Base-by-base conservation (phyloP, 2,888 invertebrate species). In the Cyrtodaria siliqua region DNA sequence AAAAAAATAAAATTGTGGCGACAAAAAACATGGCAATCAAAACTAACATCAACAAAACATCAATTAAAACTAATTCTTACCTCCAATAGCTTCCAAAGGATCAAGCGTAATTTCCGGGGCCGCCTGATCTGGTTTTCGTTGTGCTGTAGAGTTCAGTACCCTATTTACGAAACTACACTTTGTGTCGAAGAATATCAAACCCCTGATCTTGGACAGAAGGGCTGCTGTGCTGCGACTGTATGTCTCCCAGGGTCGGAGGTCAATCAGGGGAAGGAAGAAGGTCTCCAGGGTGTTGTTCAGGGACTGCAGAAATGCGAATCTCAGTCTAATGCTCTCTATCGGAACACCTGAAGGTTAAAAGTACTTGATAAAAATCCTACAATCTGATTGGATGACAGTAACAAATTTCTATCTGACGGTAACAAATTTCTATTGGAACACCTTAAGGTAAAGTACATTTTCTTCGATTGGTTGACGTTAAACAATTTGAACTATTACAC, bases 21-120 rank as follows among this genome's bases (percentile, higher is more conserved):
- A n/a, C n/a, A n/a, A n/a, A n/a, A n/a, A n/a, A n/a, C n/a, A n/a
- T n/a, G n/a, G n/a, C n/a, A n/a, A n/a, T n/a, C n/a, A n/a, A n/a
- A n/a, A n/a, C n/a, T n/a, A n/a, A n/a, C n/a, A n/a, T n/a, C n/a
- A n/a, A n/a, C n/a, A n/a, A n/a, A n/a, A n/a, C n/a, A n/a, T n/a
- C n/a, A n/a, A n/a, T n/a, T n/a, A n/a, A n/a, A n/a, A n/a, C n/a
- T n/a, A n/a, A n/a, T n/a, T n/a, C 56, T 52, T 18, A 91, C 91
- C 91, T 76, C 89, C 91, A 56, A 93, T 89, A 66, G 78, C 87
- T 68, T 92, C 92, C 18, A 93, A 84, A 2, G 93, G 93, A 75
- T 93, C 92, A 9, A 93, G 82, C 1, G 87, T 89, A 40, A 93
- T 90, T 69, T 93, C 93, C 2, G 92, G 92, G 0, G 92, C 91